Conservation (phyloP, 2,797 vertebrate genomes). For the Pangasius djambal region DNA sequence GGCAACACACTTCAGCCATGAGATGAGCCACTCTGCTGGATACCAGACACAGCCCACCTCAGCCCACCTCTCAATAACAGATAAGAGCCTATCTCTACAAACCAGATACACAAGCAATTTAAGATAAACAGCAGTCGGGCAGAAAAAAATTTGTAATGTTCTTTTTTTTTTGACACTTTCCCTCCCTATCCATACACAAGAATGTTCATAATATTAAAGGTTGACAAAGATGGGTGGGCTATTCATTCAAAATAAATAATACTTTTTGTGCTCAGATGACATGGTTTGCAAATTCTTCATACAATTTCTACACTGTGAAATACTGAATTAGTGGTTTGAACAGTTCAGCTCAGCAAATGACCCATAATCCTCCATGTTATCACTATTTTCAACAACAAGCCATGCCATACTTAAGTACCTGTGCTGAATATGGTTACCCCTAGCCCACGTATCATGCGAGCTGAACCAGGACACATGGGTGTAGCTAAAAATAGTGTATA, state of each 20-base stretch:
- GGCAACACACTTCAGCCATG: constrained; percentile 58
- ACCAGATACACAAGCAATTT: constrained; percentile 74
- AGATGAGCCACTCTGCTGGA: constrained; percentile 67
- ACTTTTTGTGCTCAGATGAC: neutral
- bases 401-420: neutral
- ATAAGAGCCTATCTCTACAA: constrained; percentile 75
- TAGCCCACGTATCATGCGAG: neutral
- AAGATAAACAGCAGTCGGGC: constrained; percentile 58
- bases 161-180: constrained; percentile 13
- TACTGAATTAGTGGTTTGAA: neutral
- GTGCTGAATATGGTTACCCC: neutral
- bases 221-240: neutral
- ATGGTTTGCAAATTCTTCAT: neutral
- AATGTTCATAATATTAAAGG: neutral
- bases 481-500: neutral
- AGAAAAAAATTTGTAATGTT: constrained; percentile 42
- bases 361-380: neutral
- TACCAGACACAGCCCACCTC: constrained; percentile 64
- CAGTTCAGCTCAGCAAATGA: neutral
- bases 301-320: neutral
- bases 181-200: constrained; percentile 17
- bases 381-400: neutral
- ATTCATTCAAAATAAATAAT: neutral
- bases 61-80: constrained; percentile 68
- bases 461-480: neutral